These are phyloP conservation scores for Cairina moschata DNA, from an alignment of 2,113 vertebrate genomes.

Conservation along the genomic window DNA sequence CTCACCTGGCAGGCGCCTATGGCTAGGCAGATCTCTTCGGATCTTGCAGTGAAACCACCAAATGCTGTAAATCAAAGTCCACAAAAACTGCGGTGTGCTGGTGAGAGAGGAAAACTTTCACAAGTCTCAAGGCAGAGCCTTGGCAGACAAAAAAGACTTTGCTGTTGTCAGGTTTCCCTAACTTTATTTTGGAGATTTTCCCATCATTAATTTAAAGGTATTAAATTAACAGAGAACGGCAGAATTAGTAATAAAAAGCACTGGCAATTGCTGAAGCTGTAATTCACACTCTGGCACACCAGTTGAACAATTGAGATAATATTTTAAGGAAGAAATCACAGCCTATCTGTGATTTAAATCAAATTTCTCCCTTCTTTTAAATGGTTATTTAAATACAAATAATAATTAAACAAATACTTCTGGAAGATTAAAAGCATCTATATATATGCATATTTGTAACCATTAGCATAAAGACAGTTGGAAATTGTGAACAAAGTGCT, in stretches of 20 bases:
- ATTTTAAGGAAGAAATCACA: neutral
- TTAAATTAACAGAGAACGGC: neutral
- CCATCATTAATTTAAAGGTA: neutral
- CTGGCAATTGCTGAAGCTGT: neutral
- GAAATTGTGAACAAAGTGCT: neutral
- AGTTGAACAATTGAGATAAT: neutral
- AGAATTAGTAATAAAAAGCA: neutral
- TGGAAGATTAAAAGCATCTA: neutral
- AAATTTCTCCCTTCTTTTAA: neutral
- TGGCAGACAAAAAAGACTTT: neutral
- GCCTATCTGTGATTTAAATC: neutral
- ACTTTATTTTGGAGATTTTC: neutral
- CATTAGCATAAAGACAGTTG: neutral
- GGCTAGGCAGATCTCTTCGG: neutral
- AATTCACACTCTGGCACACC: neutral
- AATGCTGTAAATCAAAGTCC: neutral
- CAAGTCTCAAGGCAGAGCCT: neutral
- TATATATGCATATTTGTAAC: neutral
- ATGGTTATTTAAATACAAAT: neutral
- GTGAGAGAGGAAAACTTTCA: neutral
- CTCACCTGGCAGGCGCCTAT: accelerated
- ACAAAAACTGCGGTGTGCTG: neutral
- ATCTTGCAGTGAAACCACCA: neutral
- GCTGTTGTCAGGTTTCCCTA: neutral
- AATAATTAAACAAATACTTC: neutral